phyloP scores from a whole-genome alignment of 2,888 invertebrate species.

The Neoscelio sp. region DNA sequence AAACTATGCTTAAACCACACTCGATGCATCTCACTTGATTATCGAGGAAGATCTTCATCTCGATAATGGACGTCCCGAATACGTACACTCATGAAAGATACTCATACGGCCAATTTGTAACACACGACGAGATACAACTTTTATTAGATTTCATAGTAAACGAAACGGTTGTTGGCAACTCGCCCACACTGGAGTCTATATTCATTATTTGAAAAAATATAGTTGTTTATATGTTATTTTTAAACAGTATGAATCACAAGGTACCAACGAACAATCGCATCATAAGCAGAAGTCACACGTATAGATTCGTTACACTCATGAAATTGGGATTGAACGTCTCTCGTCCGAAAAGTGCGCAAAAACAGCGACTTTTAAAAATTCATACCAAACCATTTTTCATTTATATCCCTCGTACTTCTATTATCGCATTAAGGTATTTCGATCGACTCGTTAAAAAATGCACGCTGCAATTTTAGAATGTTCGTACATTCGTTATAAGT shows the following conservation, averaged over 20 bases:
- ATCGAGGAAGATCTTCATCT: conserved; percentile 19
- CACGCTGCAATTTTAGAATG: conserved; percentile 17
- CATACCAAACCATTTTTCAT: too few relatives aligned
- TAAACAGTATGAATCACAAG: conserved; percentile 20
- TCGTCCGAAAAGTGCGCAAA: too few relatives aligned
- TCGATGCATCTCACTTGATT: conserved; percentile 3
- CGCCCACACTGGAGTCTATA: conserved; percentile 43
- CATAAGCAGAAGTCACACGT: too few relatives aligned
- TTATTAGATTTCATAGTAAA: conserved; percentile 61
- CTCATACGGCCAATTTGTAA: conserved; percentile 59
- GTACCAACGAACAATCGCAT: conserved; percentile 27
- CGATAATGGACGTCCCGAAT: conserved; percentile 27
- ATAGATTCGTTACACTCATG: too few relatives aligned
- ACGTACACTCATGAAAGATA: conserved; percentile 29
- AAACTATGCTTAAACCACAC: too few relatives aligned
- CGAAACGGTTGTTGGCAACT: conserved; percentile 60
- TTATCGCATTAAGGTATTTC: too few relatives aligned
- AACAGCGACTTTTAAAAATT: too few relatives aligned
- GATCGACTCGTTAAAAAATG: background rate
- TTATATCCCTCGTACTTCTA: too few relatives aligned
- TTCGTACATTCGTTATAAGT: conserved; percentile 19
- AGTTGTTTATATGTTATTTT: conserved; percentile 44
- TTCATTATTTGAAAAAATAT: conserved; percentile 51
- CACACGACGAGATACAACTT: conserved; percentile 63
- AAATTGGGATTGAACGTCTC: too few relatives aligned